phyloP scores from a whole-genome alignment of 2,113 vertebrate genomes.

The Pseudolaguvia tuberculata region DNA sequence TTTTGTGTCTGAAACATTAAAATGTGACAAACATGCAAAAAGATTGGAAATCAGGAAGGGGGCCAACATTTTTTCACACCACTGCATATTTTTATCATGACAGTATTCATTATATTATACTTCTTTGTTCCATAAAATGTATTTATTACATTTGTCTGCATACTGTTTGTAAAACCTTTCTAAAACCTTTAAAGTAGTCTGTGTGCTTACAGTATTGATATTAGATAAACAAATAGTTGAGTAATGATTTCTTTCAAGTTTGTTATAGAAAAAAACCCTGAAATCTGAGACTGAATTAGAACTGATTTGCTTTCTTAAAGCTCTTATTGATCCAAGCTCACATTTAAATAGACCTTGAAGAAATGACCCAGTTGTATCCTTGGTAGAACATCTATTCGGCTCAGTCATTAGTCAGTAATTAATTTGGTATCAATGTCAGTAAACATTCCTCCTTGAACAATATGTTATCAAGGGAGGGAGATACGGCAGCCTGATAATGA shows the following conservation, averaged over 20 bases:
- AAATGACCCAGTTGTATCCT: slow-evolving; percentile 60
- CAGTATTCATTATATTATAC: background rate
- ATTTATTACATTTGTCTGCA: background rate
- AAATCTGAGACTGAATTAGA: slow-evolving; percentile 21
- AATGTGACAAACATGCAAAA: no score
- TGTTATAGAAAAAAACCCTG: slow-evolving; percentile 34
- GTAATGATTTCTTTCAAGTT: slow-evolving; percentile 9
- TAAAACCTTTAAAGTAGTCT: background rate
- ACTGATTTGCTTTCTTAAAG: slow-evolving; percentile 41
- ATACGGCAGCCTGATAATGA: slow-evolving; percentile 18
- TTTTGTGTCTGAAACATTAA: no score
- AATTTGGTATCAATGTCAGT: slow-evolving; percentile 42
- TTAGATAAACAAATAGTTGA: background rate
- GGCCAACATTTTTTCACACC: no score
- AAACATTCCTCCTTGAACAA: slow-evolving; percentile 24
- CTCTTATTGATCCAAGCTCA: slow-evolving; percentile 61
- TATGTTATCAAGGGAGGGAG: background rate
- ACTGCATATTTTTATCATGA: background rate
- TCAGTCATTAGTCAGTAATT: slow-evolving; percentile 60
- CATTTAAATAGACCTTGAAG: slow-evolving; percentile 62
- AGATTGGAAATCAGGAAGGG: no score
- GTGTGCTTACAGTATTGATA: background rate
- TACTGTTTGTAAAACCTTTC: background rate
- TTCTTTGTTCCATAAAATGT: background rate
- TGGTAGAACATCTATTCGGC: slow-evolving; percentile 54